Conservation (phyloP, 2,888 invertebrate genomes). For the Teleogryllus oceanicus region DNA sequence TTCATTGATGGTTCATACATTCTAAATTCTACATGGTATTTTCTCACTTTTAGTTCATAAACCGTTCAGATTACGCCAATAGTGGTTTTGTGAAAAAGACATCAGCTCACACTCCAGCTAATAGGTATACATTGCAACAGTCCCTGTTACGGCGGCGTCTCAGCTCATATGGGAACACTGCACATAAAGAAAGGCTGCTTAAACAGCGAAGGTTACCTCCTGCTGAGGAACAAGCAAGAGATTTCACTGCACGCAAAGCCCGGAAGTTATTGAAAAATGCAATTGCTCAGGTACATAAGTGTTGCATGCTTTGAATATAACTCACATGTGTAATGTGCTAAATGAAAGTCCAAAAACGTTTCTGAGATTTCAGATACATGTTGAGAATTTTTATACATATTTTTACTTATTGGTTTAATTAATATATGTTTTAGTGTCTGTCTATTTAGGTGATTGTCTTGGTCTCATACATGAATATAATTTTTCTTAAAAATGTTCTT, state of each 20-base stretch:
- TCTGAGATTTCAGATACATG: too few species aligned
- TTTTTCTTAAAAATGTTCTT: too few species aligned
- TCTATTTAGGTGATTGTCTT: too few species aligned
- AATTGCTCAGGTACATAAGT: slow-evolving; percentile 47
- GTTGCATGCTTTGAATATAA: too few species aligned
- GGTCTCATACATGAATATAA: too few species aligned
- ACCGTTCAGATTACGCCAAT: slow-evolving; percentile 48
- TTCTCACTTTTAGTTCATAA: slow-evolving; percentile 38
- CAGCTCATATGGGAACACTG: slow-evolving; percentile 4
- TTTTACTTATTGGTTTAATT: too few species aligned
- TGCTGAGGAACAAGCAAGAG: slow-evolving; percentile 42
- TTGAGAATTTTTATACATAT: too few species aligned
- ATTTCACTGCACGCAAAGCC: slow-evolving; percentile 43
- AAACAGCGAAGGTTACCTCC: slow-evolving; percentile 42
- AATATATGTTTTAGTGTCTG: too few species aligned
- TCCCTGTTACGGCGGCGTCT: slow-evolving; percentile 50
- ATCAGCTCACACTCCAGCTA: slow-evolving; percentile 55
- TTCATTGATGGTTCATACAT: background rate
- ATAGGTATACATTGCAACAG: slow-evolving; percentile 52
- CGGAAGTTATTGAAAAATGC: slow-evolving; percentile 50
- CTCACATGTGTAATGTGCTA: too few species aligned
- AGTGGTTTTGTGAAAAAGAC: slow-evolving; percentile 59
- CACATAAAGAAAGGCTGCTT: slow-evolving; percentile 41
- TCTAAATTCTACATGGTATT: slow-evolving; percentile 1
- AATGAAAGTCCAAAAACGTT: too few species aligned